A percentile compares a stretch with the other conserved stretches of the same genome.
Evolutionary conservation across 2,797 vertebrate species (phyloP).

Genomic region (Lithobates sylvaticus): DNA sequence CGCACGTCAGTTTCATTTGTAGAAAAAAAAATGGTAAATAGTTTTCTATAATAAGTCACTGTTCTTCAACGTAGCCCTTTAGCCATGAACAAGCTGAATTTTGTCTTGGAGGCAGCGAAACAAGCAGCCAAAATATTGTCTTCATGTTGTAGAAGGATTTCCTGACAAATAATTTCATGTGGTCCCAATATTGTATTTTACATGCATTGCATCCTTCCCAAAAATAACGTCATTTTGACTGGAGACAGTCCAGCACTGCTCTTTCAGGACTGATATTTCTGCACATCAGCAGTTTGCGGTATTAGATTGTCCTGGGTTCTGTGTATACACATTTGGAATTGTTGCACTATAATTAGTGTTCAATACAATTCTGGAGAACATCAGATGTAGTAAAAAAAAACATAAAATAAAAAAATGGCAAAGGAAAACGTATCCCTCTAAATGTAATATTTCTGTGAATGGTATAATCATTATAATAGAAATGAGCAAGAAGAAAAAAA

Average conservation of each 20-base stretch:
- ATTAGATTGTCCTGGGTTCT: conserved; percentile 33
- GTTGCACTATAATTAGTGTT: not conserved
- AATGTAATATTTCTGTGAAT: not conserved
- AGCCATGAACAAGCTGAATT: conserved; percentile 8
- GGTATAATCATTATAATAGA: not conserved
- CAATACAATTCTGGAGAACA: not conserved
- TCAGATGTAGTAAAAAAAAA: too few relatives aligned
- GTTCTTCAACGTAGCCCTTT: not conserved
- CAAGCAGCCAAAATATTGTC: conserved; percentile 25
- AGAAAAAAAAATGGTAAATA: not conserved
- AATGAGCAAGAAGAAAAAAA: too few relatives aligned
- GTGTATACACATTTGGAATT: not conserved
- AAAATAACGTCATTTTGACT: conserved; percentile 31
- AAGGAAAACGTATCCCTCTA: not conserved
- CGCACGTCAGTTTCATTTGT: not conserved
- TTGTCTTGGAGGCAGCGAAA: conserved; percentile 2
- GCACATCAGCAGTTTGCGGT: conserved; percentile 28
- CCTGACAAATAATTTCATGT: conserved; percentile 49
- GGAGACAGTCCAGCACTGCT: conserved; percentile 17
- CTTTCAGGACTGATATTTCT: conserved; percentile 29
- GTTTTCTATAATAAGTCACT: not conserved
- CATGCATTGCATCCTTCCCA: conserved; percentile 36
- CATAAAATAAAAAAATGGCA: too few relatives aligned
- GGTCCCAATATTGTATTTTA: conserved; percentile 28
- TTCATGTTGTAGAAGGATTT: conserved; percentile 44